Conservation (phyloP, 2,113 vertebrate genomes). For the Rhinoderma darwinii region DNA sequence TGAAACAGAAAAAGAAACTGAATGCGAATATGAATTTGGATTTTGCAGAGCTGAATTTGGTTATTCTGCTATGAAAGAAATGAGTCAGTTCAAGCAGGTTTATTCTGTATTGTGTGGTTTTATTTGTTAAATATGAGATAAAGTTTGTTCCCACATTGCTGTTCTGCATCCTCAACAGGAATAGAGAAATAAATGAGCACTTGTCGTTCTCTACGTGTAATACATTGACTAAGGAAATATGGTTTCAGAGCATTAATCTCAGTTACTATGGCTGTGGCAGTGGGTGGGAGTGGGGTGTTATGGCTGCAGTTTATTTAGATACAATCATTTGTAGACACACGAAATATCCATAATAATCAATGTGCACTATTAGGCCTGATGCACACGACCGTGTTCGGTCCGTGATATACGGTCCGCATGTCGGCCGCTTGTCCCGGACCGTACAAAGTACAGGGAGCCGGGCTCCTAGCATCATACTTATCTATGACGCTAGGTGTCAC, state of each 20-base stretch:
- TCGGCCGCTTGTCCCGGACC: too few species aligned
- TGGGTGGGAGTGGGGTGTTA: neutral
- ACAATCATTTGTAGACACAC: neutral
- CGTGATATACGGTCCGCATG: too few species aligned
- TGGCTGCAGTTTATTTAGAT: neutral
- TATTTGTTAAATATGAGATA: neutral
- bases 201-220: neutral
- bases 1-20: slow-evolving; percentile 9
- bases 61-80: slow-evolving; percentile 10
- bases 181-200: neutral
- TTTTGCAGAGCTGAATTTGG: neutral
- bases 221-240: neutral
- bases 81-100: neutral
- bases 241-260: neutral
- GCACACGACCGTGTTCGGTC: too few species aligned
- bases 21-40: slow-evolving; percentile 10
- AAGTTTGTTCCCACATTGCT: neutral
- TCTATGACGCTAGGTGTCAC: too few species aligned
- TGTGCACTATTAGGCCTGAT: too few species aligned
- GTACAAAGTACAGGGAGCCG: too few species aligned
- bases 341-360: too few species aligned
- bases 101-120: neutral
- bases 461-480: too few species aligned
- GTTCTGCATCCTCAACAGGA: neutral
- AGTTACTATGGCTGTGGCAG: neutral